A percentile compares a stretch with the other conserved stretches of the same genome.
Conservation (phyloP, 2,113 vertebrate species). For the Coptodon bakossiorum region DNA sequence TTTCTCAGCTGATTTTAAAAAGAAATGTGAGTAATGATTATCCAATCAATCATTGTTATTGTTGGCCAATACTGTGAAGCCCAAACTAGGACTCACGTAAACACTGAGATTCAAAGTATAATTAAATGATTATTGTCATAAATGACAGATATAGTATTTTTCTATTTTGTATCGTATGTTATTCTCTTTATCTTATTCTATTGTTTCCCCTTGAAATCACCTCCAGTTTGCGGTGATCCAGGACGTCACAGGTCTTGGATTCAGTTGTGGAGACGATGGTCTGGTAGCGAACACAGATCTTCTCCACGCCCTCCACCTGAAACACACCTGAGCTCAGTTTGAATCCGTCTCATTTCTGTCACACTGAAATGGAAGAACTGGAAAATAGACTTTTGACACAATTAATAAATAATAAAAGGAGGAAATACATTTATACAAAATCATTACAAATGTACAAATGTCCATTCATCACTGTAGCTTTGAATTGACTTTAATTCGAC, state of each 20-base stretch:
- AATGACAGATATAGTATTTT: no score
- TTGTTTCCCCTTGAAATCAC: constrained; percentile 58
- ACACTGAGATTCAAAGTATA: no score
- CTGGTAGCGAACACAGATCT: constrained; percentile 68
- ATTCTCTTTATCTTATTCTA: no score
- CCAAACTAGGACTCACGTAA: no score
- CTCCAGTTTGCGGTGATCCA: constrained; percentile 77
- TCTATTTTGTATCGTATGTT: no score
- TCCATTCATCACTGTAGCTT: background rate
- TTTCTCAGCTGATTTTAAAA: no score
- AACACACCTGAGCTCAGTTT: background rate
- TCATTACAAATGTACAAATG: background rate
- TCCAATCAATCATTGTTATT: no score
- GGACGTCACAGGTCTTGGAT: constrained; percentile 76
- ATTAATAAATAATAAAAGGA: background rate
- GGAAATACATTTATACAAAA: background rate
- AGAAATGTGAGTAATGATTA: no score
- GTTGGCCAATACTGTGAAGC: no score
- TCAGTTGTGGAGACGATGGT: constrained; percentile 65
- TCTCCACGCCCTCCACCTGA: constrained; percentile 76
- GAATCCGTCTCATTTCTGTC: background rate
- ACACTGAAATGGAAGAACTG: background rate
- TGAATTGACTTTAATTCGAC: fast-evolving
- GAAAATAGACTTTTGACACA: background rate
- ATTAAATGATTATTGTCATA: no score